Conservation (phyloP, 2,888 invertebrate species). For the Dicranocentrus wangi region DNA sequence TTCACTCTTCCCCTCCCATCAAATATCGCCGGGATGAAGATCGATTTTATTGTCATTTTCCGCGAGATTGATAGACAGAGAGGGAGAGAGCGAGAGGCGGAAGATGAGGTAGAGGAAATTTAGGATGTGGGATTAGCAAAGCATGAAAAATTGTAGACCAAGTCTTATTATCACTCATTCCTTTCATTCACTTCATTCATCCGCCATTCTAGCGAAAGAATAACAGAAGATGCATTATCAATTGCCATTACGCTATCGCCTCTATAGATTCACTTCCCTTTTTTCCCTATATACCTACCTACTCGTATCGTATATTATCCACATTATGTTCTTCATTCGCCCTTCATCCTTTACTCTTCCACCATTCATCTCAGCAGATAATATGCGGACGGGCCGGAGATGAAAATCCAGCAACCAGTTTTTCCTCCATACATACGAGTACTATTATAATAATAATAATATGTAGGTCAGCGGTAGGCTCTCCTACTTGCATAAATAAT, state of each 20-base stretch:
- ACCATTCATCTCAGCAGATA: too few relatives aligned
- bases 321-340: too few relatives aligned
- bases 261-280: background rate
- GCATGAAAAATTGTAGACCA: constrained; percentile 47
- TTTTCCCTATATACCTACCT: too few relatives aligned
- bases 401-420: constrained; percentile 18
- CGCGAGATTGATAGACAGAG: constrained; percentile 48
- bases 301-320: too few relatives aligned
- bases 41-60: constrained; percentile 53
- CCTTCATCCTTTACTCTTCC: too few relatives aligned
- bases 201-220: constrained; percentile 20
- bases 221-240: constrained; percentile 44
- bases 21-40: constrained; percentile 18
- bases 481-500: too few relatives aligned
- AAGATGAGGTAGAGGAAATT: constrained; percentile 21
- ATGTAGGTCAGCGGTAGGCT: constrained; percentile 24
- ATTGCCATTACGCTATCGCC: background rate
- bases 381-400: too few relatives aligned
- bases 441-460: background rate
- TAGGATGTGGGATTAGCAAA: constrained; percentile 38
- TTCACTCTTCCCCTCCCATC: constrained; percentile 7
- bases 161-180: constrained; percentile 29
- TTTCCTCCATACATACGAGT: background rate
- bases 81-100: too few relatives aligned
- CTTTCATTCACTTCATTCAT: constrained; percentile 43